These are phyloP conservation scores for Tympanuchus pallidicinctus DNA, from an alignment of 2,113 vertebrate genomes.

Conservation along the genomic window DNA sequence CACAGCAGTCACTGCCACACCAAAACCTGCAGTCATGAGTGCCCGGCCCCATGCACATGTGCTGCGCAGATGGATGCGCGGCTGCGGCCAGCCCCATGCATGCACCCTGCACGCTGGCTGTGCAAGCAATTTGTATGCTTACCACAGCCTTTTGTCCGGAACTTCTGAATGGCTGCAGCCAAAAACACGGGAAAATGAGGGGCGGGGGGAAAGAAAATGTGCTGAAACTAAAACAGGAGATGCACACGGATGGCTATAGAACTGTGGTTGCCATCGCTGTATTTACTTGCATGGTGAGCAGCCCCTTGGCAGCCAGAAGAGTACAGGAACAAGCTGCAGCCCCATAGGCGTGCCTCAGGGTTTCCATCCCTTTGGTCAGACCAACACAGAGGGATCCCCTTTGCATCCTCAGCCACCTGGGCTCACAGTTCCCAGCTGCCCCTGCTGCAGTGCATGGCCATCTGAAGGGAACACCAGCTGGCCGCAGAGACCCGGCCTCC, in stretches of 20 bases:
- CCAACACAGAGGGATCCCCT: not conserved
- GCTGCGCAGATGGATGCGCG: conserved; percentile 36
- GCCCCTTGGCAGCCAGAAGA: not conserved
- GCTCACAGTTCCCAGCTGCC: not conserved
- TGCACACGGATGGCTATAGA: not conserved
- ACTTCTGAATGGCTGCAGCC: conserved; percentile 29
- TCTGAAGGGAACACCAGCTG: not conserved
- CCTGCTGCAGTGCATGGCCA: accelerated
- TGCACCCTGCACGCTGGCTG: not conserved
- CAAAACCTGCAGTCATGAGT: conserved; percentile 3
- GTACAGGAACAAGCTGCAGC: not conserved
- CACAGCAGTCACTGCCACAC: not conserved
- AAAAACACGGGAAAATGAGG: not conserved
- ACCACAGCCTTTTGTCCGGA: conserved; percentile 42
- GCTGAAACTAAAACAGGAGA: not conserved
- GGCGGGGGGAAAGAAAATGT: not conserved
- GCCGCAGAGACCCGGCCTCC: not conserved
- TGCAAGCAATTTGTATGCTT: conserved; percentile 30
- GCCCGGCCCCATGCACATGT: conserved; percentile 24
- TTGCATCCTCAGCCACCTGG: not conserved
- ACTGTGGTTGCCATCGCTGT: not conserved
- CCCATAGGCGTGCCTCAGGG: not conserved
- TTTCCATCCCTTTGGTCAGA: not conserved
- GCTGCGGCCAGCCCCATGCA: not conserved
- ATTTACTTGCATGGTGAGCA: accelerated